These are phyloP conservation scores for Stenchaetothrips biformis DNA, from an alignment of 2,888 invertebrate genomes.

Conservation along the genomic window DNA sequence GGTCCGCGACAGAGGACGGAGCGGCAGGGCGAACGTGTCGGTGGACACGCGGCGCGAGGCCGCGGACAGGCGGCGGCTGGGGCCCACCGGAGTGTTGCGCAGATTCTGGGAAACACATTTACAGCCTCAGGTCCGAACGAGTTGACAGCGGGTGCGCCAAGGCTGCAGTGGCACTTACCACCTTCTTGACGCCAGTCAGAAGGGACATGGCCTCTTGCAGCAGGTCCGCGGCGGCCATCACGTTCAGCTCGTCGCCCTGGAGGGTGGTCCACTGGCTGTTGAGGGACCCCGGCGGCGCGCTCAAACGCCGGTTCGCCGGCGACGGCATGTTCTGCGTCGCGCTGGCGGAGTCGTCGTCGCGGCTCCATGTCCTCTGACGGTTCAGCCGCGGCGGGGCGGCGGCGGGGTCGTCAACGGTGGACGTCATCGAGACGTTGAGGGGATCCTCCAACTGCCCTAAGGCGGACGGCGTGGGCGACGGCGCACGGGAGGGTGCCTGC, in stretches of 20 bases:
- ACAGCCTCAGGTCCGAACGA: not conserved
- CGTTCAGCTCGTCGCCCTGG: not conserved
- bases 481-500: not conserved
- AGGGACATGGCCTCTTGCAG: conserved; percentile 6
- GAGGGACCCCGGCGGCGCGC: not conserved
- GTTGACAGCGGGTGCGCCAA: too few relatives aligned
- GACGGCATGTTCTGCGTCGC: not conserved
- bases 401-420: not conserved
- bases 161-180: too few relatives aligned
- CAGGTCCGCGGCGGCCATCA: not conserved
- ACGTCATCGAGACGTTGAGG: not conserved
- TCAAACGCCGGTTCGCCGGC: not conserved
- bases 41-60: not conserved
- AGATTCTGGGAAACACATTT: not conserved
- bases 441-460: not conserved
- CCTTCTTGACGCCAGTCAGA: not conserved
- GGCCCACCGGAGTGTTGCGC: conserved; percentile 5
- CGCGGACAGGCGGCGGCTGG: not conserved
- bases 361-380: not conserved
- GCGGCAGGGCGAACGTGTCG: not conserved
- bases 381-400: not conserved
- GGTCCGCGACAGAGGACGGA: not conserved
- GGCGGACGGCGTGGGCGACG: not conserved
- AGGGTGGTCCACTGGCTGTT: not conserved
- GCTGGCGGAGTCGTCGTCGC: not conserved